Evolutionary conservation across 2,113 vertebrate species (phyloP).

Genomic region (Caracal caracal): DNA sequence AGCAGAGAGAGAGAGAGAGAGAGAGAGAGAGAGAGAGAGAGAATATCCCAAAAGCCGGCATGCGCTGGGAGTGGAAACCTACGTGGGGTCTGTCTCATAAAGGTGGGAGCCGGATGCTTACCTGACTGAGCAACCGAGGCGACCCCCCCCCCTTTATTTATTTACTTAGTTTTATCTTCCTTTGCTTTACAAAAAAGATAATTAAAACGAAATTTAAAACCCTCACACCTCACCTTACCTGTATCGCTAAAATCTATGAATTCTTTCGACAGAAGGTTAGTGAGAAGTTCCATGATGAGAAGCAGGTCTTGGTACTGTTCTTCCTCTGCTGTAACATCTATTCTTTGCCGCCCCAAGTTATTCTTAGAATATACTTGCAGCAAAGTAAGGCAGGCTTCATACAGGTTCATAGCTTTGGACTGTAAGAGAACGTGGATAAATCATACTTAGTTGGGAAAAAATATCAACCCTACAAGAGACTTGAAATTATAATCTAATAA

Average conservation of each 20-base stretch:
- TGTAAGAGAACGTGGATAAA: constrained; percentile 79
- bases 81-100: too few species aligned
- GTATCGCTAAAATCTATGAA: constrained; percentile 99
- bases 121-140: too few species aligned
- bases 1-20: too few species aligned
- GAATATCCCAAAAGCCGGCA: too few species aligned
- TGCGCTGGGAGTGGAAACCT: too few species aligned
- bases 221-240: constrained; percentile 84
- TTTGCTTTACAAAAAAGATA: background rate
- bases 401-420: constrained; percentile 98
- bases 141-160: too few species aligned
- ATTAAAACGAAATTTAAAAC: background rate
- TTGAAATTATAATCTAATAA: background rate
- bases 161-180: background rate
- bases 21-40: too few species aligned
- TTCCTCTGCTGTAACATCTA: constrained; percentile 95
- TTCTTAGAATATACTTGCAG: constrained; percentile 99
- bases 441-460: background rate
- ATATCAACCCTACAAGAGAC: background rate
- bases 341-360: constrained; percentile 94
- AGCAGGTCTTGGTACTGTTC: constrained; percentile 99
- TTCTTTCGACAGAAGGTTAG: constrained; percentile 98
- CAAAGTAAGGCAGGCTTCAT: constrained; percentile 97
- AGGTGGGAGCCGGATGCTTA: too few species aligned
- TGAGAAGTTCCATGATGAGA: constrained; percentile 99